These are phyloP conservation scores for Sciaenops ocellatus DNA, from an alignment of 2,797 vertebrate species.

Conservation along the genomic window DNA sequence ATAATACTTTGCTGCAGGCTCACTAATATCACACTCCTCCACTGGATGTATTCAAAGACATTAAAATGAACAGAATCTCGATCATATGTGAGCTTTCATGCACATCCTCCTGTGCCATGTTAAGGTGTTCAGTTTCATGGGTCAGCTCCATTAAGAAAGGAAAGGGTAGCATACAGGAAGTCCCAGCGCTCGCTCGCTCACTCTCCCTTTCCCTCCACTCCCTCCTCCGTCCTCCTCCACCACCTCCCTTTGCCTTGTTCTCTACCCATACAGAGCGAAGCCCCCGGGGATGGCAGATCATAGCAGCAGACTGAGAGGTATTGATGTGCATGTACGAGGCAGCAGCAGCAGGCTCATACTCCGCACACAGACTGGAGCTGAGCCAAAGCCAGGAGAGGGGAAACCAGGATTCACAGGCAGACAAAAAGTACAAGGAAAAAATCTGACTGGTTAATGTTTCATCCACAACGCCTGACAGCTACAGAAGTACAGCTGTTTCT, in stretches of 20 bases:
- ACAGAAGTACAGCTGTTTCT: background rate
- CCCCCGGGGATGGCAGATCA: conserved; percentile 67
- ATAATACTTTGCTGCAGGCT: background rate
- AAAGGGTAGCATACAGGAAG: conserved; percentile 73
- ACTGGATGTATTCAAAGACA: background rate
- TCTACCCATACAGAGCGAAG: conserved; percentile 40
- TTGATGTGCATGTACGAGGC: conserved; percentile 69
- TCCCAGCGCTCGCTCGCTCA: conserved; percentile 55
- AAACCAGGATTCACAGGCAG: conserved; percentile 27
- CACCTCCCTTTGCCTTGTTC: conserved; percentile 13
- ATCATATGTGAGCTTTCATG: conserved; percentile 28
- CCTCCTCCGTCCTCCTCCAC: background rate
- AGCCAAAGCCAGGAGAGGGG: conserved; percentile 18
- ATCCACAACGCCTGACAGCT: background rate
- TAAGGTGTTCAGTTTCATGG: conserved; percentile 79
- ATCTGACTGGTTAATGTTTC: background rate
- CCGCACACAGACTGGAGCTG: conserved; percentile 33
- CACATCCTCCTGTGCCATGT: conserved; percentile 50
- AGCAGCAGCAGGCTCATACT: conserved; percentile 32
- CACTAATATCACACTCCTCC: background rate
- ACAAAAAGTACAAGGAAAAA: conserved; percentile 15
- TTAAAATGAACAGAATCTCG: conserved; percentile 14
- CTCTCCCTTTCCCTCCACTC: conserved; percentile 15
- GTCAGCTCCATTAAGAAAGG: conserved; percentile 79
- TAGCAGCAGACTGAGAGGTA: conserved; percentile 76